Evolutionary conservation across 2,888 invertebrate species (phyloP).

Genomic region (Salticus scenicus): DNA sequence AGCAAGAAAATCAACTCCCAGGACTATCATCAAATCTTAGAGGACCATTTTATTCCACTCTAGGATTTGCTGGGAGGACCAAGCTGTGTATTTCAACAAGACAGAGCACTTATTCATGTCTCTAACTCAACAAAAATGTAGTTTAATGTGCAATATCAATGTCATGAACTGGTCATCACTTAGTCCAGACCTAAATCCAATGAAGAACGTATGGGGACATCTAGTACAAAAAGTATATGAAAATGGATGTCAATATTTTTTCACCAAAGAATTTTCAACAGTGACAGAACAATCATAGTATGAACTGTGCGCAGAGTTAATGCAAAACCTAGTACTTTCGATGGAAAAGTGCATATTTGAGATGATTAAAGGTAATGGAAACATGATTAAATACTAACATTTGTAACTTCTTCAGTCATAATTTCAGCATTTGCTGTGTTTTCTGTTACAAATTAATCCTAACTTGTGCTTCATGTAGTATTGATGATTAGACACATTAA

Average conservation of each 20-base stretch:
- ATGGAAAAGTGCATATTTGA: neutral
- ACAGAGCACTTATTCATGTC: neutral
- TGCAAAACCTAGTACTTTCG: neutral
- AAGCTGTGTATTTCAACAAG: neutral
- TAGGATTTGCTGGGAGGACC: neutral
- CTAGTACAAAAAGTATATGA: neutral
- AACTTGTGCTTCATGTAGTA: no score
- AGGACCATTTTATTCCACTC: neutral
- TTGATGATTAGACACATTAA: no score
- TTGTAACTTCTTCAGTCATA: no score
- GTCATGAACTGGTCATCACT: neutral
- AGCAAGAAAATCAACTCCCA: no score
- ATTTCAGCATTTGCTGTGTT: no score
- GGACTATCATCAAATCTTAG: neutral
- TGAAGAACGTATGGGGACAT: neutral
- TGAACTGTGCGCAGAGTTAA: neutral
- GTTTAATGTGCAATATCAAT: neutral
- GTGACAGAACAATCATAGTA: neutral
- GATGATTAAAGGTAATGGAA: neutral
- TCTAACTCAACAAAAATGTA: neutral
- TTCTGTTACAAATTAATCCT: no score
- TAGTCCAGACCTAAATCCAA: neutral
- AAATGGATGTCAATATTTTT: neutral
- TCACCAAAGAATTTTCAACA: neutral
- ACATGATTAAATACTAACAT: slow-evolving; percentile 4